Base-by-base conservation (phyloP, 2,113 vertebrate genomes). In the Laticauda laticaudata region DNA sequence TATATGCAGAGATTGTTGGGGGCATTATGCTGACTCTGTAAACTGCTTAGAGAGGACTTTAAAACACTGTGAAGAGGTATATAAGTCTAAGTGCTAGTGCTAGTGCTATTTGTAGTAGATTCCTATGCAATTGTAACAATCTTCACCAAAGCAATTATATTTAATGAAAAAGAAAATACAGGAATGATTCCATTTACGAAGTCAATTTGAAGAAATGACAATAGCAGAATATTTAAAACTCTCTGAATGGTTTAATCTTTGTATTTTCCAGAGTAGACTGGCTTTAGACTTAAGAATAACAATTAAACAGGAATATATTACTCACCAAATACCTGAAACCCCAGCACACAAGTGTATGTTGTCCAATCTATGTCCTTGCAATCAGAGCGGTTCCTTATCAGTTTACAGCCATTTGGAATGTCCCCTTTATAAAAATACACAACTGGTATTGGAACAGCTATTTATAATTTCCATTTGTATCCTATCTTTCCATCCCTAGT, bases 351-450 rank as follows among this genome's bases (percentile, higher is more conserved):
- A 94, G 99, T 99, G 88, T 99, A 99, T 0, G 99, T 99, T 0
- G 98, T 98, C 99, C 99, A 99, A 97, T 99, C 98, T 48, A 99
- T 99, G 97, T 99, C 99, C 97, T 99, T 99, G 97, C 99, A 99
- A 92, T 99, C 99, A 0, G 99, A 99, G 90, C 99, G 98, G 95
- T 99, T 99, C 95, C 98, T 98, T 96, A 99, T 99, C 94, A 99
- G 97, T 96, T 99, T 99, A 96, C 99, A 99, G 94, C 98, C 98
- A 59, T 98, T 98, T 97, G 98, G 98, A 98, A 99, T 98, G 97
- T 99, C 98, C 99, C 99, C 99, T 99, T 95, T 92, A 95, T 97
- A 90, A 95, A 92, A 93, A 93, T 18, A 15, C 89, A 92, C 4
- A 1, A 92, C 24, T 12, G 88, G 3, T 91, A 92, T 88, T 20